These are phyloP conservation scores for Drosophila insularis DNA, from an alignment of 1,140 invertebrate species.

Conservation along the genomic window DNA sequence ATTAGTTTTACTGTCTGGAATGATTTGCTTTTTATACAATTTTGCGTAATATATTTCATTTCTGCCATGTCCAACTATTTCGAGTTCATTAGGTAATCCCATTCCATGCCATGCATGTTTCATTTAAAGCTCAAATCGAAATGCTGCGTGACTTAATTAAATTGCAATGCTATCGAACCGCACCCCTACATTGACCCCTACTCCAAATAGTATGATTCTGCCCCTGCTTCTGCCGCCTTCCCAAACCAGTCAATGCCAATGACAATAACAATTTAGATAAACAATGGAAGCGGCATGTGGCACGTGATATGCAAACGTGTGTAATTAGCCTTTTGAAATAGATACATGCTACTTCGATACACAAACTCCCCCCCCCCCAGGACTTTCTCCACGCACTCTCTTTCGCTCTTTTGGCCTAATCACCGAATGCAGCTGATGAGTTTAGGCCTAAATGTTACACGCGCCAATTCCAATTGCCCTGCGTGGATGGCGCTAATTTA, in stretches of 20 bases:
- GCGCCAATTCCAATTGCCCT: constrained; percentile 42
- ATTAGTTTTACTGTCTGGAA: constrained; percentile 30
- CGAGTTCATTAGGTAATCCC: constrained; percentile 56
- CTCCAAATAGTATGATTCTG: too few species aligned
- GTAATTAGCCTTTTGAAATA: constrained; percentile 72
- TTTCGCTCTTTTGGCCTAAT: constrained; percentile 33
- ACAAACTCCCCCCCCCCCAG: not conserved
- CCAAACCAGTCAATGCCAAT: constrained; percentile 16
- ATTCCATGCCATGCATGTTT: constrained; percentile 35
- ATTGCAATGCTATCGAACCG: constrained; percentile 62
- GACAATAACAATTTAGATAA: constrained; percentile 69
- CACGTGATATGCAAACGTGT: constrained; percentile 73
- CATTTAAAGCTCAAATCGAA: constrained; percentile 70
- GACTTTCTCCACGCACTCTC: not conserved
- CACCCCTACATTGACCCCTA: not conserved
- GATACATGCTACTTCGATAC: constrained; percentile 22
- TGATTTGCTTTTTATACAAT: constrained; percentile 15
- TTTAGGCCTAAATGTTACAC: constrained; percentile 40
- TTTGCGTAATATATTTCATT: not conserved
- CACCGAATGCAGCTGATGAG: constrained; percentile 60
- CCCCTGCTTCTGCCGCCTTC: not conserved
- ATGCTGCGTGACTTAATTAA: constrained; percentile 78
- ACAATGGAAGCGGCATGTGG: constrained; percentile 52
- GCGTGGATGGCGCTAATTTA: constrained; percentile 53
- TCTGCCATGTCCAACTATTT: constrained; percentile 42